Base-by-base conservation (phyloP, 2,113 vertebrate species). In the Crotalus viridis region DNA sequence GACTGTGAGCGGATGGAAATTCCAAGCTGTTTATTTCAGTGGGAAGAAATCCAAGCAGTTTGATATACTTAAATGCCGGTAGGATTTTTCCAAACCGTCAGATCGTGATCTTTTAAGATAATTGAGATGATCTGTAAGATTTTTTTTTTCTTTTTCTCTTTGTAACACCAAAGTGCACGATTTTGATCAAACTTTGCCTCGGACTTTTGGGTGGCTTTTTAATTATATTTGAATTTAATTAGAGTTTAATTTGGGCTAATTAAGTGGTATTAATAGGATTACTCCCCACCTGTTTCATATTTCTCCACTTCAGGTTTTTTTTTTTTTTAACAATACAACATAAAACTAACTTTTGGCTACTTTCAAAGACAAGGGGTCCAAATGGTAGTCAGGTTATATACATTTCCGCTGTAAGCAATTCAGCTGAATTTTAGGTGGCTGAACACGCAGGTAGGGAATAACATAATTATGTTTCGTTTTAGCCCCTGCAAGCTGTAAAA, bases 401-500 rank as follows among this genome's bases (percentile, higher is more conserved):
- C 39, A 43, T 81, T 81, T 81, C 19, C 39, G 33, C 33, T 81
- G 4, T 43, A 81, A 43, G 7, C 74, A 43, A 81, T 43, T 81
- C 74, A 43, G 74, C 21, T 81, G 74, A 81, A 81, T 81, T 96
- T 92, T 93, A 89, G 87, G 94, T 95, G 92, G 94, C n/a, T 55
- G 92, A 13, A 89, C 59, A 94, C 92, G 95, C 93, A 94, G 89
- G 87, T 93, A 94, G 56, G 91, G 92, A 86, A 59, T 92, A 94
- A 69, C 94, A 93, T 94, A 96, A 94, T 95, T 92, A 92, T 92
- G 92, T 93, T 94, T 69, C 51, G 10, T 85, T 43, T 48, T 93
- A 95, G 95, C 95, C 91, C 92, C 94, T 93, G 93, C 95, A 90
- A 94, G 90, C 94, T 95, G 92, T 26, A 33, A 93, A 96, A 46